Percentiles rank a stretch among this genome's conserved stretches.
Conservation (phyloP, 2,888 invertebrate genomes). For the Eudasyphora cyanicolor region DNA sequence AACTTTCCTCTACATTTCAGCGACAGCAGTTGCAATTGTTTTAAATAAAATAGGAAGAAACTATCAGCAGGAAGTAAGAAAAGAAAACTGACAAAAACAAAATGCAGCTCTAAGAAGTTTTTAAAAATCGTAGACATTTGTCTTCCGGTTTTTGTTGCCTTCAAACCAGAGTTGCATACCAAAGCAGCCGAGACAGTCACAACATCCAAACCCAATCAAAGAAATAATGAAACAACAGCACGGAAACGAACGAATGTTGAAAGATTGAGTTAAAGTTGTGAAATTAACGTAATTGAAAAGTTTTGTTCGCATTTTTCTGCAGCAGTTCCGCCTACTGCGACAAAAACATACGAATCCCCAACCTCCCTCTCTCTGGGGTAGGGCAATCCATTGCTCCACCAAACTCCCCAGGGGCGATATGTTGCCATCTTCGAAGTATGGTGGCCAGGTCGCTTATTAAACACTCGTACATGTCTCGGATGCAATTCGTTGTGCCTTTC, state of each 20-base stretch:
- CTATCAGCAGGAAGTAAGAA: slow-evolving; percentile 1
- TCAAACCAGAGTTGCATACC: slow-evolving; percentile 3
- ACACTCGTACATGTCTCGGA: slow-evolving; percentile 14
- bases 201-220: slow-evolving; percentile 20
- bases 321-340: no score
- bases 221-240: slow-evolving; percentile 47
- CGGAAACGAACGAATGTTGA: slow-evolving; percentile 11
- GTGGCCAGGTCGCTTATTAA: slow-evolving; percentile 59
- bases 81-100: background rate
- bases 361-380: background rate
- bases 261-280: slow-evolving; percentile 55
- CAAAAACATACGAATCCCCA: background rate
- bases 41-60: background rate
- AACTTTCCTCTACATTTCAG: background rate
- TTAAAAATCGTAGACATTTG: slow-evolving; percentile 19
- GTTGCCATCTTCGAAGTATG: background rate
- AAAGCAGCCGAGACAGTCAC: background rate
- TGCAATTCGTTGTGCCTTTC: background rate
- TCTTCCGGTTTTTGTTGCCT: slow-evolving; percentile 26
- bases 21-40: slow-evolving; percentile 13
- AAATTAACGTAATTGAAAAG: slow-evolving; percentile 65
- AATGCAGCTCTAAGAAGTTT: background rate
- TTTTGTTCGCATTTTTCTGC: slow-evolving; percentile 52
- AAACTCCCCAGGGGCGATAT: background rate
- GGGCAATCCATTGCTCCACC: background rate